Percentiles rank a stretch among this genome's conserved stretches.
phyloP scores from a whole-genome alignment of 1,140 invertebrate genomes.

The Batillaria attramentaria region DNA sequence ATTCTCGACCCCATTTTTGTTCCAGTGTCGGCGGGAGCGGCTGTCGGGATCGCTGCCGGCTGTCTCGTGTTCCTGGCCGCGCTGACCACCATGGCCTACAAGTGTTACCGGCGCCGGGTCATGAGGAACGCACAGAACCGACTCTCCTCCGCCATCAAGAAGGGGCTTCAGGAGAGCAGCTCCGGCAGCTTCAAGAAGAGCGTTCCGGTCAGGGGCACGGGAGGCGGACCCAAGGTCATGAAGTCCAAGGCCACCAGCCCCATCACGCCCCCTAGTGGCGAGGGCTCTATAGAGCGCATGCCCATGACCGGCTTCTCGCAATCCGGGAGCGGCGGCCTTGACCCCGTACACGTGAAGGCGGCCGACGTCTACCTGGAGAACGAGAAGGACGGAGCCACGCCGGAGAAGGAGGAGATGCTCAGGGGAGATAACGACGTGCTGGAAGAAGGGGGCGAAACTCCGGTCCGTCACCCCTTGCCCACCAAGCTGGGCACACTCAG shows the following conservation, averaged over 20 bases:
- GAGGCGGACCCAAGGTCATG: constrained; percentile 54
- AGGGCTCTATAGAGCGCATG: constrained; percentile 46
- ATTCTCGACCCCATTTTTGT: constrained; percentile 35
- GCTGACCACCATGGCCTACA: constrained; percentile 59
- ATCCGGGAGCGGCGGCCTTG: constrained; percentile 42
- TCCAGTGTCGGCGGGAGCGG: constrained; percentile 57
- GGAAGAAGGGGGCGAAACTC: constrained; percentile 65
- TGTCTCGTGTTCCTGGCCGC: constrained; percentile 55
- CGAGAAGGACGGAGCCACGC: constrained; percentile 75
- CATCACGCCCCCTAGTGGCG: constrained; percentile 54
- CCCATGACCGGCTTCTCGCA: constrained; percentile 50
- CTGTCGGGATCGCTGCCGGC: constrained; percentile 59
- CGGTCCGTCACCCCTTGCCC: constrained; percentile 55
- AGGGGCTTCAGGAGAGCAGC: constrained; percentile 65
- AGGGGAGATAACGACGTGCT: not conserved
- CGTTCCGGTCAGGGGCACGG: constrained; percentile 42
- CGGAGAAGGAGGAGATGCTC: constrained; percentile 75
- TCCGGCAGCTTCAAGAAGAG: constrained; percentile 56
- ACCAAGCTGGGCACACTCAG: constrained; percentile 86
- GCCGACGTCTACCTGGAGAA: constrained; percentile 63
- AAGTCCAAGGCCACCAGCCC: constrained; percentile 65
- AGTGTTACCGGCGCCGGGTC: constrained; percentile 63
- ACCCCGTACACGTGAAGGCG: constrained; percentile 49
- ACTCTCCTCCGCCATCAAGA: constrained; percentile 69
- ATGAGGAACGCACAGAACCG: constrained; percentile 63